Conservation (phyloP, 2,888 invertebrate genomes). For the Mythimna ferrago region DNA sequence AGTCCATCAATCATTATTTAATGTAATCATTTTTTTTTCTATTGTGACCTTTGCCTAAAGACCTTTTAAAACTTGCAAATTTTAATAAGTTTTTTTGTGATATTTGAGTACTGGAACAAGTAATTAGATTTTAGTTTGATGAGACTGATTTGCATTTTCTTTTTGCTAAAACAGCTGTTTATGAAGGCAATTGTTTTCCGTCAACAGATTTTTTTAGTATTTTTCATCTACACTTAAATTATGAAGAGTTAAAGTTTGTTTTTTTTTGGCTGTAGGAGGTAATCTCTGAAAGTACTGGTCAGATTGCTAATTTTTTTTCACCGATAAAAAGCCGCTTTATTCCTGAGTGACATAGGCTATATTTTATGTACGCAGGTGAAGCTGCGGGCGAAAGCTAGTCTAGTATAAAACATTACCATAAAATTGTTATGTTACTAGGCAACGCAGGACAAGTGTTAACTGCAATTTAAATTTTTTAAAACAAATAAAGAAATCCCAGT, state of each 20-base stretch:
- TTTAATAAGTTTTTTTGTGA: constrained; percentile 30
- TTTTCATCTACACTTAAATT: neutral
- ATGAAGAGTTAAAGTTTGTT: too few relatives aligned
- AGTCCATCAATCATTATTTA: constrained; percentile 41
- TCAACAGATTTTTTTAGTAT: neutral
- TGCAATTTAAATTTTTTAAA: too few relatives aligned
- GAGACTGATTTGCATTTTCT: constrained; percentile 16
- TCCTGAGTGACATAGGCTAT: too few relatives aligned
- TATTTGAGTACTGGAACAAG: neutral
- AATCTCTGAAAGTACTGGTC: too few relatives aligned
- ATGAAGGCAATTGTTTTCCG: constrained; percentile 9
- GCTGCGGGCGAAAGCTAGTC: too few relatives aligned
- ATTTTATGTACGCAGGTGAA: too few relatives aligned
- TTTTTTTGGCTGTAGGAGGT: too few relatives aligned
- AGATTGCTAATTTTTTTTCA: too few relatives aligned
- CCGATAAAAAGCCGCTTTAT: too few relatives aligned
- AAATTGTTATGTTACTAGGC: neutral
- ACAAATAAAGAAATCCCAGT: neutral
- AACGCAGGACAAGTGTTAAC: too few relatives aligned
- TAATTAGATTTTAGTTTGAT: constrained; percentile 25
- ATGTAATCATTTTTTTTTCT: constrained; percentile 21
- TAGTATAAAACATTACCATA: too few relatives aligned
- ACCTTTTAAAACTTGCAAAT: constrained; percentile 34
- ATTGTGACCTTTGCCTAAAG: constrained; percentile 30
- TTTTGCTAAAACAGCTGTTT: constrained; percentile 1